These are phyloP conservation scores for Tachina lurida DNA, from an alignment of 2,888 invertebrate species.

Conservation along the genomic window DNA sequence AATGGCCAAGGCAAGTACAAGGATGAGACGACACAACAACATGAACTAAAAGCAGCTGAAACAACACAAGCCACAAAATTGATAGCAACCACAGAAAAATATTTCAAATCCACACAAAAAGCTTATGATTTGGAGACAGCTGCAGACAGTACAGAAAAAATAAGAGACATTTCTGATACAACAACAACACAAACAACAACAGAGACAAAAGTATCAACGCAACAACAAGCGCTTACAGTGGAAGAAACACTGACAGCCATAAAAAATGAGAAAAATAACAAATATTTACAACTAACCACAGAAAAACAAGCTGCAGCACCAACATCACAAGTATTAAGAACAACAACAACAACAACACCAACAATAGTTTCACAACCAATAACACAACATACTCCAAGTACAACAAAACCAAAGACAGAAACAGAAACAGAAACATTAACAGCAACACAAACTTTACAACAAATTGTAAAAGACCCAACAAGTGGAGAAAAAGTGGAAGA, in stretches of 20 bases:
- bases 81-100: slow-evolving; percentile 50
- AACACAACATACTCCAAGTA: slow-evolving; percentile 25
- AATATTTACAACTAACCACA: slow-evolving; percentile 40
- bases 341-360: slow-evolving; percentile 29
- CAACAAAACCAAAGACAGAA: slow-evolving; percentile 13
- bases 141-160: slow-evolving; percentile 45
- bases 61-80: slow-evolving; percentile 57
- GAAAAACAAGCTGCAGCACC: slow-evolving; percentile 44
- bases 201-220: slow-evolving; percentile 42
- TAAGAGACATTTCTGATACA: slow-evolving; percentile 45
- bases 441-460: slow-evolving; percentile 45
- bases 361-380: slow-evolving; percentile 22
- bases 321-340: slow-evolving; percentile 45
- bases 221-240: slow-evolving; percentile 28
- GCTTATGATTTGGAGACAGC: slow-evolving; percentile 54
- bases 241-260: slow-evolving; percentile 33
- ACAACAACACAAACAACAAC: slow-evolving; percentile 60
- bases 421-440: slow-evolving; percentile 27
- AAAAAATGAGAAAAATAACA: slow-evolving; percentile 33
- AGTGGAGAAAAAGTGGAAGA: slow-evolving; percentile 15
- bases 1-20: neutral
- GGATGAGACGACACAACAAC: slow-evolving; percentile 2
- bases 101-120: slow-evolving; percentile 55
- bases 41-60: slow-evolving; percentile 41
- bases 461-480: slow-evolving; percentile 7